Percentiles rank a stretch among this genome's conserved stretches.
Conservation (phyloP, 2,888 invertebrate species). For the Timema podura region DNA sequence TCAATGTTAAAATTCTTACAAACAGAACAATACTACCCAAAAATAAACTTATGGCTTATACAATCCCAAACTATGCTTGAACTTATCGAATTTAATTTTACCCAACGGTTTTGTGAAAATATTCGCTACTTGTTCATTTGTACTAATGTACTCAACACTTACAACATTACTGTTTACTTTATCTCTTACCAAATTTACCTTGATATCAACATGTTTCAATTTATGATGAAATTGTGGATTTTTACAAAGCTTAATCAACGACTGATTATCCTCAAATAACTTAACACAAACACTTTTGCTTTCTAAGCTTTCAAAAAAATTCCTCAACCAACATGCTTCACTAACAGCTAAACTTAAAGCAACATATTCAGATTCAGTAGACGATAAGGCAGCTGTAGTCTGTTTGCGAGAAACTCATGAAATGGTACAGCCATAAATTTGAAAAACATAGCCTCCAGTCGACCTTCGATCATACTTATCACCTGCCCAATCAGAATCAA, state of each 20-base stretch:
- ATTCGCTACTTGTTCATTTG: background rate
- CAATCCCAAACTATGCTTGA: background rate
- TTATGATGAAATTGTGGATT: background rate
- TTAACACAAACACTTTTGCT: background rate
- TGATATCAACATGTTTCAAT: background rate
- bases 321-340: background rate
- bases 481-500: conserved; percentile 7
- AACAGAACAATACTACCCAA: conserved; percentile 3
- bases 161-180: background rate
- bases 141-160: background rate
- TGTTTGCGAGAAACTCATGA: background rate
- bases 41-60: background rate
- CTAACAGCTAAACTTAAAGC: background rate
- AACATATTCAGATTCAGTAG: conserved; percentile 6
- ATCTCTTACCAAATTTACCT: background rate
- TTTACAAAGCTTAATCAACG: background rate
- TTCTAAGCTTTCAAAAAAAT: background rate
- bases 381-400: background rate
- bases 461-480: background rate
- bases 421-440: conserved; percentile 1
- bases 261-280: background rate
- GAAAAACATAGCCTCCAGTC: background rate
- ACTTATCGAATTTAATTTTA: background rate
- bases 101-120: background rate
- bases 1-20: conserved; percentile 5